phyloP scores from a whole-genome alignment of 2,113 vertebrate genomes.

The Pseudorectes ferrugineus region DNA sequence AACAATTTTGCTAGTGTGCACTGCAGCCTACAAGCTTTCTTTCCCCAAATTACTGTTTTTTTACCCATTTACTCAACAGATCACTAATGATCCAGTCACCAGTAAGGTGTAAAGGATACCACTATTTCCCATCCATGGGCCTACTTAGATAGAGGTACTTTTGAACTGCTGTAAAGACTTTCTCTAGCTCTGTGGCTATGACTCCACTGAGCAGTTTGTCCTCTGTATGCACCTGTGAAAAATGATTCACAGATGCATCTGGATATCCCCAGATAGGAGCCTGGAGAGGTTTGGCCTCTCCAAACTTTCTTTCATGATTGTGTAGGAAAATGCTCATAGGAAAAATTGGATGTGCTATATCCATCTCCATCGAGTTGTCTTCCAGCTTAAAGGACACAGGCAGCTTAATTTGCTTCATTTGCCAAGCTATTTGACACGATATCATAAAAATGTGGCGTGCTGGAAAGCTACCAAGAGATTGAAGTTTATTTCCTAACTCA shows the following conservation, averaged over 20 bases:
- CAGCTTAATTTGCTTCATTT: slow-evolving; percentile 20
- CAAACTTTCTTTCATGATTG: background rate
- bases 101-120: background rate
- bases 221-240: background rate
- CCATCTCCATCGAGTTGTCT: background rate
- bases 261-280: background rate
- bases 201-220: background rate
- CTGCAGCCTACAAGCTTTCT: background rate
- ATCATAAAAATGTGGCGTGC: background rate
- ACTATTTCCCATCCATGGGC: background rate
- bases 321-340: background rate
- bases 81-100: background rate
- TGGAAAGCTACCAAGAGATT: slow-evolving; percentile 29
- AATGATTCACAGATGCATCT: background rate
- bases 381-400: background rate
- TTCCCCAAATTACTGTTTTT: background rate
- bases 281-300: background rate
- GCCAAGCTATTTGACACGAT: background rate
- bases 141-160: background rate
- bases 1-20: background rate
- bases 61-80: background rate
- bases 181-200: background rate
- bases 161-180: background rate
- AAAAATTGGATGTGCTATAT: background rate
- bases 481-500: slow-evolving; percentile 32